Percentiles rank a stretch among this genome's conserved stretches.
Conservation (phyloP, 2,113 vertebrate genomes). For the Bos javanicus region DNA sequence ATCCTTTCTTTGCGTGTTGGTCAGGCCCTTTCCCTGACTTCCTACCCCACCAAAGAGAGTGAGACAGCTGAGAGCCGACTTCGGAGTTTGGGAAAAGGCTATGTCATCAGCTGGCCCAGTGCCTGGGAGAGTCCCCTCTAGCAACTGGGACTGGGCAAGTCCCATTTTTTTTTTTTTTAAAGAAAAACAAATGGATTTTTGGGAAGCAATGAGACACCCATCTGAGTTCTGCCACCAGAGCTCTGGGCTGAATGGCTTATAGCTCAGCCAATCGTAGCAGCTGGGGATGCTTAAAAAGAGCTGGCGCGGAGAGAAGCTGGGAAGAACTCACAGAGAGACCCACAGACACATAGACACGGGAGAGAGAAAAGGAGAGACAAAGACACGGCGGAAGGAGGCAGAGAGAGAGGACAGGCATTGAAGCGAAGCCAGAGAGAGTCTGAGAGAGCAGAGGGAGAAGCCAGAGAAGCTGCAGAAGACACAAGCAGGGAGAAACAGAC, state of each 20-base stretch:
- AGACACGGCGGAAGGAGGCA: constrained; percentile 21
- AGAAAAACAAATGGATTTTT: constrained; percentile 59
- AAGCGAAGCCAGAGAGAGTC: constrained; percentile 66
- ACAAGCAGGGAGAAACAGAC: constrained; percentile 63
- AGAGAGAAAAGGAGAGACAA: constrained; percentile 40
- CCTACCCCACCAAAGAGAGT: constrained; percentile 47
- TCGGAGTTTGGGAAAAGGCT: constrained; percentile 56
- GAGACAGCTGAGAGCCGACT: constrained; percentile 40
- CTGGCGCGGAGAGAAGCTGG: constrained; percentile 48
- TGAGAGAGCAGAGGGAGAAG: background rate
- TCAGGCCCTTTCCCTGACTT: constrained; percentile 32
- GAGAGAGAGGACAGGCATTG: constrained; percentile 9
- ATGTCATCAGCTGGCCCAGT: constrained; percentile 61
- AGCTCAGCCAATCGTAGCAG: constrained; percentile 58
- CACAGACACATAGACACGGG: constrained; percentile 35
- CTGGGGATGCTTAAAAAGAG: constrained; percentile 59
- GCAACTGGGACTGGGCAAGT: constrained; percentile 38
- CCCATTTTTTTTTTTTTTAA: constrained; percentile 27
- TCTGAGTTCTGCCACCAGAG: constrained; percentile 31
- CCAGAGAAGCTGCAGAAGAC: constrained; percentile 13
- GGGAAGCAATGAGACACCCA: constrained; percentile 67
- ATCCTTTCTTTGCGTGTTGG: background rate
- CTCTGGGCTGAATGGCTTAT: constrained; percentile 64
- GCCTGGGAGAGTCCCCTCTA: constrained; percentile 52
- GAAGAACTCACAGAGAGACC: constrained; percentile 52